Evolutionary conservation across 1,140 invertebrate species (phyloP).

Genomic region (Drosophila bocki): DNA sequence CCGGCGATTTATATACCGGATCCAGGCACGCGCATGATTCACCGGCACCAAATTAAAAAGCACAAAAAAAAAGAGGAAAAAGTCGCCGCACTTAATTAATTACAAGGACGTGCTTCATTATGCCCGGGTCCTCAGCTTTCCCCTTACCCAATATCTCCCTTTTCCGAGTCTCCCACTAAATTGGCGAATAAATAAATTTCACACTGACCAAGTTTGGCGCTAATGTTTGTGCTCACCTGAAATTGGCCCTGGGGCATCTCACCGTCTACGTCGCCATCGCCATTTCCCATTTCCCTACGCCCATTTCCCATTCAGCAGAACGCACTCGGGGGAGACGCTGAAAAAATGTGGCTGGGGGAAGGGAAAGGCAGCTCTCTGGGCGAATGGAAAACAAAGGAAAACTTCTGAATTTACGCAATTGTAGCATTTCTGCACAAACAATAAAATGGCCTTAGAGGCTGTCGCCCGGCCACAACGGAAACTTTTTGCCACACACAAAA

Average conservation of each 20-base stretch:
- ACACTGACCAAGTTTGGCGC: slow-evolving; percentile 60
- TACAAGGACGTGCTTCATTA: slow-evolving; percentile 80
- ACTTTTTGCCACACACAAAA: slow-evolving; percentile 65
- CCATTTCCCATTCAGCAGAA: slow-evolving; percentile 64
- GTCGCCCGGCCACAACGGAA: slow-evolving; percentile 34
- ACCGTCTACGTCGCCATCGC: neutral
- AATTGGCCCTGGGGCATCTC: slow-evolving; percentile 67
- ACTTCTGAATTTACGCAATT: slow-evolving; percentile 75
- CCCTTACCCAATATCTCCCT: neutral
- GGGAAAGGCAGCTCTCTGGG: neutral
- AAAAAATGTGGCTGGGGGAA: slow-evolving; percentile 4
- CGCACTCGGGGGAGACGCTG: slow-evolving; percentile 67
- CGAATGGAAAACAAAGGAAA: slow-evolving; percentile 55
- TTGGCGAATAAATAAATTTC: slow-evolving; percentile 79
- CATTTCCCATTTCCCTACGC: slow-evolving; percentile 7
- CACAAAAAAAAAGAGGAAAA: slow-evolving; percentile 43
- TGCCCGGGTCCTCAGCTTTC: slow-evolving; percentile 22
- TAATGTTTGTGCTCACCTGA: slow-evolving; percentile 69
- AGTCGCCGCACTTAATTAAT: slow-evolving; percentile 76
- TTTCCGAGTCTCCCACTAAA: slow-evolving; percentile 35
- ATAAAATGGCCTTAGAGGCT: slow-evolving; percentile 75
- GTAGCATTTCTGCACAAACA: slow-evolving; percentile 69
- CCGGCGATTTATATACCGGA: slow-evolving; percentile 54
- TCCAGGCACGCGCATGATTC: slow-evolving; percentile 53
- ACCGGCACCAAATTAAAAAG: slow-evolving; percentile 59